Conservation (phyloP, 2,797 vertebrate species). For the Syngnathus rostellatus region DNA sequence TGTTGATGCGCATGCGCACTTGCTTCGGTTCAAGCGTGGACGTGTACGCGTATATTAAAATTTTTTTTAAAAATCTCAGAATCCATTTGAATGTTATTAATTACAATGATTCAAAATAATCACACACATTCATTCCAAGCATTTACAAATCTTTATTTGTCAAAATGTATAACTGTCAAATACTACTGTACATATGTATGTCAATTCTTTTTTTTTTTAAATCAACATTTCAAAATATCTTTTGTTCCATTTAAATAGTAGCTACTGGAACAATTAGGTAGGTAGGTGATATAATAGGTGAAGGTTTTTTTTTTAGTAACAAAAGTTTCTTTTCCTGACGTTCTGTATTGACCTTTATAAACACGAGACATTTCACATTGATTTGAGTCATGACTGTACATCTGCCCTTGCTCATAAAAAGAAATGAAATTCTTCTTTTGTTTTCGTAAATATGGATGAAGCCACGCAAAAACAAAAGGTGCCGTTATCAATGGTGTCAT, state of each 20-base stretch:
- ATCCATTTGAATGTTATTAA: background rate
- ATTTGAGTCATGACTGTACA: slow-evolving; percentile 6
- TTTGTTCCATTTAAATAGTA: slow-evolving; percentile 27
- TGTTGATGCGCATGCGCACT: slow-evolving; percentile 33
- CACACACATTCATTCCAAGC: slow-evolving; percentile 39
- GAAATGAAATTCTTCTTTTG: slow-evolving; percentile 1
- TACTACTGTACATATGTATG: slow-evolving; percentile 27
- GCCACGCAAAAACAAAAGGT: background rate
- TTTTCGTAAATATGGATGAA: background rate
- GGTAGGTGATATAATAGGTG: slow-evolving; percentile 26
- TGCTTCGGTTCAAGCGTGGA: background rate
- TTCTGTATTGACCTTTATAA: background rate
- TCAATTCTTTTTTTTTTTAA: slow-evolving; percentile 13
- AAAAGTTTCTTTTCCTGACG: background rate
- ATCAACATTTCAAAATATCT: slow-evolving; percentile 48
- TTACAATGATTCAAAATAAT: slow-evolving; percentile 11
- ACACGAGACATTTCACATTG: slow-evolving; percentile 17
- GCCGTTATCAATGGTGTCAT: slow-evolving; percentile 15
- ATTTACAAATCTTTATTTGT: slow-evolving; percentile 66
- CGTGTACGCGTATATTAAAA: background rate
- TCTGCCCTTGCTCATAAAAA: slow-evolving; percentile 10
- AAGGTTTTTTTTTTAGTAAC: slow-evolving; percentile 16
- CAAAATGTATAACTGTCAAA: slow-evolving; percentile 56
- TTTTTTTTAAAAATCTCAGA: no score
- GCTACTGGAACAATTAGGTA: slow-evolving; percentile 35